Base-by-base conservation (phyloP, 2,113 vertebrate species). In the Pterophyllum scalare region DNA sequence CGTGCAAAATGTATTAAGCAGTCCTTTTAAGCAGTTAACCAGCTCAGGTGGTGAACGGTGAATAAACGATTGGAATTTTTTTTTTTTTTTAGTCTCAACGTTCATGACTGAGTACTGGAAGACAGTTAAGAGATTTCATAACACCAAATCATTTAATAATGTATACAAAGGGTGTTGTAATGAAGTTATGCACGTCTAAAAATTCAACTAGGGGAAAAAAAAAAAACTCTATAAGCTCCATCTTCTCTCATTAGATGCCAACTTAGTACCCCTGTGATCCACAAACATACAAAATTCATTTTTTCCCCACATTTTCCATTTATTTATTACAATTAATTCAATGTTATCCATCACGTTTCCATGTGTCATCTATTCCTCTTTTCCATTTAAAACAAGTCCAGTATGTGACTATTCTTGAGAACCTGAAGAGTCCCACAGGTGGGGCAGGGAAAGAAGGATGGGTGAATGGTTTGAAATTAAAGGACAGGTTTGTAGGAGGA, bases 321-420 rank as follows among this genome's bases (percentile, higher is more conserved):
- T 95, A 94, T 95, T 95, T 95, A 95, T 95, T 94, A 95, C 94
- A 94, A 96, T 94, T 95, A 92, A 90, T 93, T 92, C 93, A 94
- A 87, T 91, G 83, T 91, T 87, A 88, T 91, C 87, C 91, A 93
- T 93, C 75, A 88, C 28, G 89, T 92, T 93, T 89, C 78, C 76
- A 89, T 85, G 65, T 88, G 75, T 89, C 90, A 88, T 85, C 92
- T 87, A 88, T 88, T 92, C 85, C 83, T 90, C 75, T 90, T 86
- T 89, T 85, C 81, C 89, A 90, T 94, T 96, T 93, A 96, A 96
- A 96, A 95, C 88, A 93, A 95, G 95, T 96, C 94, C 93, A 91
- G 93, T 94, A 94, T 91, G 91, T 81, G 87, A 94, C 92, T 95
- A 93, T 89, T 93, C 85, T 92, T 87, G 79, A 87, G 90, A 94